Conservation (phyloP, 2,113 vertebrate species). For the Sturnira hondurensis region DNA sequence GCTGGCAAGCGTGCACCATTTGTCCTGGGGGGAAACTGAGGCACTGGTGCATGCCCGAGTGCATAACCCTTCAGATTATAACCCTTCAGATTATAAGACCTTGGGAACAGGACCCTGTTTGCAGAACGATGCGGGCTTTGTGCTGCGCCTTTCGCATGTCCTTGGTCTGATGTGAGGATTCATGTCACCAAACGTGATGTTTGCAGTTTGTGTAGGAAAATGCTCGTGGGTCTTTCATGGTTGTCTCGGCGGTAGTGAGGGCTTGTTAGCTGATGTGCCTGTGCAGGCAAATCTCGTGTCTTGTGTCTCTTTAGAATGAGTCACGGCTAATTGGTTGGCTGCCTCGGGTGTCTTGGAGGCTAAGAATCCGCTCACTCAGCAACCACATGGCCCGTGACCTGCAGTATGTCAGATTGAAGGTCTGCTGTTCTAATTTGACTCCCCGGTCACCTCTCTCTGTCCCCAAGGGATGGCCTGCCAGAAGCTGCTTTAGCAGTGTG, state of each 20-base stretch:
- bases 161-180: background rate
- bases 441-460: background rate
- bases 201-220: background rate
- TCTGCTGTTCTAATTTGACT: constrained; percentile 7
- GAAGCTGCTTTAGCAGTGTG: background rate
- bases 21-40: background rate
- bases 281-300: background rate
- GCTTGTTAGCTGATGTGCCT: background rate
- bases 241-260: background rate
- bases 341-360: background rate
- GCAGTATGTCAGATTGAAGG: background rate
- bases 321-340: constrained; percentile 11
- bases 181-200: background rate
- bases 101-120: background rate
- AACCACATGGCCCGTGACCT: background rate
- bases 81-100: background rate
- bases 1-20: accelerated
- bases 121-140: background rate
- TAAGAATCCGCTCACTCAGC: background rate
- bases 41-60: accelerated
- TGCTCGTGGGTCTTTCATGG: background rate
- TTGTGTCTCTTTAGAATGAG: background rate
- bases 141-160: background rate
- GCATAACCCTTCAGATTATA: too few relatives aligned
- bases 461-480: background rate